A percentile compares a stretch with the other conserved stretches of the same genome.
Conservation (phyloP, 2,113 vertebrate genomes). For the Picathartes gymnocephalus region DNA sequence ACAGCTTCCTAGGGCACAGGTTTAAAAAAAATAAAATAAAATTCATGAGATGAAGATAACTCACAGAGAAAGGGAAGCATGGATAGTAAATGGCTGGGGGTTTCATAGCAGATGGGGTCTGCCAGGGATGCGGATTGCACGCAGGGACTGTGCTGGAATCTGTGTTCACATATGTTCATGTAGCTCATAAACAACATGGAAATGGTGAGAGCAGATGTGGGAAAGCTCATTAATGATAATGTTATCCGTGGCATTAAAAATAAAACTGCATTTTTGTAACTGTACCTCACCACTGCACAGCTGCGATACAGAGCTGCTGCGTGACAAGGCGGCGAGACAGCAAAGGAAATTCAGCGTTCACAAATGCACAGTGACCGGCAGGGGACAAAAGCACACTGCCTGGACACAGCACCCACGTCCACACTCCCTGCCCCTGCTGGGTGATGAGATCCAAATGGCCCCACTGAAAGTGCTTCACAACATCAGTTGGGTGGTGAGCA, state of each 20-base stretch:
- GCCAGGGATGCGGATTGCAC: rapidly evolving
- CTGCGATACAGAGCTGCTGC: not conserved
- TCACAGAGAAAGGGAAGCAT: not conserved
- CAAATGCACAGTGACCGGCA: not conserved
- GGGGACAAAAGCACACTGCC: not conserved
- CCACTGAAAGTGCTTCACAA: not conserved
- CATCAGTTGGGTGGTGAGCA: not conserved
- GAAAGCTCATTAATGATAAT: not conserved
- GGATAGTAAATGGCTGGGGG: not conserved
- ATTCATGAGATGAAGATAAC: not conserved
- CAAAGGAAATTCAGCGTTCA: rapidly evolving
- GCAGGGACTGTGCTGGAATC: not conserved
- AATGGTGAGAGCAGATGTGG: not conserved
- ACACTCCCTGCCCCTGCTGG: rapidly evolving
- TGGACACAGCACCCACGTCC: not conserved
- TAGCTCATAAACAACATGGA: not conserved
- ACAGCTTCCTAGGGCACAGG: not conserved
- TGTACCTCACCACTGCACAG: not conserved
- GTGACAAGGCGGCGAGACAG: not conserved
- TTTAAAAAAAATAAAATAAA: not conserved
- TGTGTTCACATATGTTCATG: not conserved
- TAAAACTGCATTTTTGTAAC: not conserved
- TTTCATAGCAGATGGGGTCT: not conserved
- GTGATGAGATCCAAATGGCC: not conserved
- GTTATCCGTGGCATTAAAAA: not conserved